A percentile compares a stretch with the other conserved stretches of the same genome.
These are phyloP conservation scores for Diloba caeruleocephala DNA, from an alignment of 2,888 invertebrate species.

Conservation along the genomic window DNA sequence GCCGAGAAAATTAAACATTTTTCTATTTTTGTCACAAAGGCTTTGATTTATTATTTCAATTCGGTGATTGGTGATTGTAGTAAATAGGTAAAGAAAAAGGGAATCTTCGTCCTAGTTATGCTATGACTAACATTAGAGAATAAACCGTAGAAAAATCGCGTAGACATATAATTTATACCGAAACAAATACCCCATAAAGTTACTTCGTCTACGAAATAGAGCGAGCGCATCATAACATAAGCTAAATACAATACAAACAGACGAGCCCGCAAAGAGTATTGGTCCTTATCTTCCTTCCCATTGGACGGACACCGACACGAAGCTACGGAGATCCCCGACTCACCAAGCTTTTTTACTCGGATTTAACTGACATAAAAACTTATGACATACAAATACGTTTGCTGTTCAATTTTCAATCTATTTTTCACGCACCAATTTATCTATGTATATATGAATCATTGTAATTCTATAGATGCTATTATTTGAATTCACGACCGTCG, in stretches of 20 bases:
- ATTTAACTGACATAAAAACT: conserved; percentile 47
- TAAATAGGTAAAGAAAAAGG: too few species aligned
- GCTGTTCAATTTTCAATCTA: conserved; percentile 37
- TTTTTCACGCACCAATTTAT: conserved; percentile 42
- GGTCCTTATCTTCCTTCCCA: conserved; percentile 50
- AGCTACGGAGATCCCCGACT: conserved; percentile 38
- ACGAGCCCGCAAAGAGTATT: conserved; percentile 50
- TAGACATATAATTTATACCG: background rate
- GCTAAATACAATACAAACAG: conserved; percentile 49
- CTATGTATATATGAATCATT: conserved; percentile 47
- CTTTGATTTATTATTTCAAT: too few species aligned
- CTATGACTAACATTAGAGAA: too few species aligned
- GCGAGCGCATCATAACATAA: conserved; percentile 47
- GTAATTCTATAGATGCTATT: conserved; percentile 39
- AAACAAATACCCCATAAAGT: conserved; percentile 5
- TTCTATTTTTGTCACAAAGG: too few species aligned
- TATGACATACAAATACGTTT: conserved; percentile 45
- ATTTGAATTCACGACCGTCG: conserved; percentile 38
- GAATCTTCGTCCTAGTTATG: too few species aligned
- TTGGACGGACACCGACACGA: conserved; percentile 43
- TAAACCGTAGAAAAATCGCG: too few species aligned
- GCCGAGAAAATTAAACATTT: too few species aligned
- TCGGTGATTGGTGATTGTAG: too few species aligned
- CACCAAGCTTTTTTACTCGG: conserved; percentile 49
- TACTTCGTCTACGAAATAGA: conserved; percentile 4